These are phyloP conservation scores for Clepsis dumicolana DNA, from an alignment of 2,888 invertebrate species.

Conservation along the genomic window DNA sequence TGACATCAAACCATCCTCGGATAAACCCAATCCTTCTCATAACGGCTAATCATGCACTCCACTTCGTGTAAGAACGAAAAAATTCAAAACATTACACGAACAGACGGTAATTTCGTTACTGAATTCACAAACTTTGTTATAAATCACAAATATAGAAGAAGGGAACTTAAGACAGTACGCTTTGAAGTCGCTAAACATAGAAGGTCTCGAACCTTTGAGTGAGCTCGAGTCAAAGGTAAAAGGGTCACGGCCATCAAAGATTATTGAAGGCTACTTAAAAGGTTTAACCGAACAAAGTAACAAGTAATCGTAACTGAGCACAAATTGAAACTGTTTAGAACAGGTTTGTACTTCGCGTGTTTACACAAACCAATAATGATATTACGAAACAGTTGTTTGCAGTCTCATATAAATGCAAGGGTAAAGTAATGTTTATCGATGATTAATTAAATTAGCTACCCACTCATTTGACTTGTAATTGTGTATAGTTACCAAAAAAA, in stretches of 20 bases:
- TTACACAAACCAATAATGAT: not conserved
- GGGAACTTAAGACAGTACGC: constrained; percentile 68
- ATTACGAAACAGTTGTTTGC: not conserved
- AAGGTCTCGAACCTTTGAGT: constrained; percentile 66
- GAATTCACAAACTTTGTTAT: constrained; percentile 35
- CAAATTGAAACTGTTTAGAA: constrained; percentile 30
- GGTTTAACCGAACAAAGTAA: constrained; percentile 49
- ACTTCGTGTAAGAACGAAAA: not conserved
- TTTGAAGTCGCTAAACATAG: constrained; percentile 69
- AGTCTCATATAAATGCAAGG: too few species aligned
- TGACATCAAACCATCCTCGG: not conserved
- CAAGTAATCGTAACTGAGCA: constrained; percentile 32
- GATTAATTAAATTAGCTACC: too few species aligned
- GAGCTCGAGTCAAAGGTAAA: constrained; percentile 74
- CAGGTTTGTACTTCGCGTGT: constrained; percentile 1
- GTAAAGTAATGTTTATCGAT: too few species aligned
- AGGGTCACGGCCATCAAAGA: constrained; percentile 76
- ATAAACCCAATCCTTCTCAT: not conserved
- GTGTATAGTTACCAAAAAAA: too few species aligned
- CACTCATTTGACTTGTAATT: too few species aligned
- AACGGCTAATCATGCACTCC: not conserved
- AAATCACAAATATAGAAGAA: constrained; percentile 55
- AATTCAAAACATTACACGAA: not conserved
- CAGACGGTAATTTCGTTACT: constrained; percentile 31
- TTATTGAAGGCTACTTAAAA: constrained; percentile 74